Conservation (phyloP, 2,113 vertebrate species). For the Eulemur rufifrons region DNA sequence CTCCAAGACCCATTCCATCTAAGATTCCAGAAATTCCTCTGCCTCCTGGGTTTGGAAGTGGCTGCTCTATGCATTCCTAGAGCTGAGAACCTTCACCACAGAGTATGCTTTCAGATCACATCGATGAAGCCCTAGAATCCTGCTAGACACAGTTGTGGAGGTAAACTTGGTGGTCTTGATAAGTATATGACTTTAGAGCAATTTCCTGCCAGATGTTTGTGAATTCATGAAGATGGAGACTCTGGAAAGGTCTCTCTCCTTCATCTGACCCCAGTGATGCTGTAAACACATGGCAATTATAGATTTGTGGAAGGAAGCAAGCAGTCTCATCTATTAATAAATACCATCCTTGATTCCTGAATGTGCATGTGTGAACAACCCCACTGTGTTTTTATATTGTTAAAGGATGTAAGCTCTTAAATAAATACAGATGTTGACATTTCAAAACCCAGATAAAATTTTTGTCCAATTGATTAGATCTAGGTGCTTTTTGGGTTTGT, state of each 20-base stretch:
- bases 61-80: not conserved
- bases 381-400: not conserved
- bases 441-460: not conserved
- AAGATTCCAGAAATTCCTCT: not conserved
- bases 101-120: not conserved
- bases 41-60: not conserved
- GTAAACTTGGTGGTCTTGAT: not conserved
- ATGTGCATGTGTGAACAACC: not conserved
- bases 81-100: not conserved
- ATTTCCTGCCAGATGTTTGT: not conserved
- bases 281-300: not conserved
- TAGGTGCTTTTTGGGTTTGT: not conserved
- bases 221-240: not conserved
- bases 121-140: not conserved
- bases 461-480: not conserved
- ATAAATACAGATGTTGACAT: not conserved
- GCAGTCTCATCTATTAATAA: not conserved
- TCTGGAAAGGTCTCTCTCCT: not conserved
- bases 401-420: constrained; percentile 24
- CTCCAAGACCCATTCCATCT: not conserved
- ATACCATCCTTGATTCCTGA: not conserved
- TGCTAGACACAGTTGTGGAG: not conserved
- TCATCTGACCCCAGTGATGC: not conserved
- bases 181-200: not conserved
- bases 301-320: not conserved